These are phyloP conservation scores for Dicrurus megarhynchus DNA, from an alignment of 2,113 vertebrate genomes.

Conservation along the genomic window DNA sequence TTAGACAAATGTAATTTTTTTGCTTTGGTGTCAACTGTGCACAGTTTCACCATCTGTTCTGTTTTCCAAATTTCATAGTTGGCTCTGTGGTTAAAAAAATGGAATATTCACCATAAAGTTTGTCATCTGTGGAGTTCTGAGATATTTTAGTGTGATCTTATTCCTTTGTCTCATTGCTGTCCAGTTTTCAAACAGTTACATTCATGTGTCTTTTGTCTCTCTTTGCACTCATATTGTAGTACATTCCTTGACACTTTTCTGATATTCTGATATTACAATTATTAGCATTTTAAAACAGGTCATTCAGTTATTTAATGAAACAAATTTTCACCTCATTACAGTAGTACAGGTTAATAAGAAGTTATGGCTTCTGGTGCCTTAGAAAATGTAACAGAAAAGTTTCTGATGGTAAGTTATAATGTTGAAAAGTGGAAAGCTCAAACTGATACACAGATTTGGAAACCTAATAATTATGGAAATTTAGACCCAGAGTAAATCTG, in stretches of 20 bases:
- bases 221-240: not conserved
- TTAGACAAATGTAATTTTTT: not conserved
- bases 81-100: not conserved
- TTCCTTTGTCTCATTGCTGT: not conserved
- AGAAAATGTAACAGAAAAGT: not conserved
- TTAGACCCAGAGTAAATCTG: not conserved
- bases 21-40: rapidly evolving
- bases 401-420: not conserved
- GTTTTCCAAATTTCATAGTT: not conserved
- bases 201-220: not conserved
- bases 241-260: not conserved
- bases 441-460: not conserved
- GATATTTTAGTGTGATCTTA: not conserved
- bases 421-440: not conserved
- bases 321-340: not conserved
- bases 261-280: not conserved
- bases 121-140: not conserved
- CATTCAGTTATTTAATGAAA: not conserved
- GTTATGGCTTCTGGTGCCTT: not conserved
- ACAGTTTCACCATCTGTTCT: not conserved
- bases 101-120: not conserved
- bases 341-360: not conserved
- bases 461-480: not conserved
- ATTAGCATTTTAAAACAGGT: not conserved
- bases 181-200: not conserved